Evolutionary conservation across 2,797 vertebrate species (phyloP).

Genomic region (Acipenser transmontanus): DNA sequence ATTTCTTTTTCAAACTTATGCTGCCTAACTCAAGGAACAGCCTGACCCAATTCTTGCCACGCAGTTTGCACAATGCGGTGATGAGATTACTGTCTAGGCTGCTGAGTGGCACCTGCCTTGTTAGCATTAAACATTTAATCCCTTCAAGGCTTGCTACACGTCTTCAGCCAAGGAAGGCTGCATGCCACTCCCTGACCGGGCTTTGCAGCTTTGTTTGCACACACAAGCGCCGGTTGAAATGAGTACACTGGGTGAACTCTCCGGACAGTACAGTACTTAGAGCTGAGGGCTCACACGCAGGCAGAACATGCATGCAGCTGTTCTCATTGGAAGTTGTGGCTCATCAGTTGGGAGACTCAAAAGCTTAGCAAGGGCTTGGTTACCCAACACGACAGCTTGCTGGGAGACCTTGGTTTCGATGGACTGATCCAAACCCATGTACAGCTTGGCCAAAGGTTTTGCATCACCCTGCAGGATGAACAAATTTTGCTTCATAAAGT

Average conservation of each 20-base stretch:
- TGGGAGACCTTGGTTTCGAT: too few species aligned
- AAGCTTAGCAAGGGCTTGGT: too few species aligned
- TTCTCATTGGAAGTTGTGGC: too few species aligned
- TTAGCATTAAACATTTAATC: constrained; percentile 28
- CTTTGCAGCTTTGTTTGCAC: not conserved
- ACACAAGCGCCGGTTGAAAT: constrained; percentile 5
- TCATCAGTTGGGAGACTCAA: too few species aligned
- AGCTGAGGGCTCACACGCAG: constrained; percentile 2
- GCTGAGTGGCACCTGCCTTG: constrained; percentile 23
- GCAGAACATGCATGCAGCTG: too few species aligned
- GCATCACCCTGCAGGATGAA: too few species aligned
- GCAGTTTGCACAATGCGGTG: constrained; percentile 21
- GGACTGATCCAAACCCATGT: too few species aligned
- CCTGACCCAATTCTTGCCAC: constrained; percentile 25
- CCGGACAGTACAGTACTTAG: not conserved
- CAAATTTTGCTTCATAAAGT: too few species aligned
- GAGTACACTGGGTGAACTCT: constrained; percentile 19
- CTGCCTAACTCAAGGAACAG: too few species aligned
- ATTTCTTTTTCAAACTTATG: too few species aligned
- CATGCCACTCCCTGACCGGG: not conserved
- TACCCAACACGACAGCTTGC: too few species aligned
- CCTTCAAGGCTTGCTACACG: constrained; percentile 13
- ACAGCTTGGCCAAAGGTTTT: too few species aligned
- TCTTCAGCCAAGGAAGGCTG: constrained; percentile 28
- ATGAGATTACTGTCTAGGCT: constrained; percentile 36